phyloP scores from a whole-genome alignment of 2,113 vertebrate species.

The Chitala chitala region DNA sequence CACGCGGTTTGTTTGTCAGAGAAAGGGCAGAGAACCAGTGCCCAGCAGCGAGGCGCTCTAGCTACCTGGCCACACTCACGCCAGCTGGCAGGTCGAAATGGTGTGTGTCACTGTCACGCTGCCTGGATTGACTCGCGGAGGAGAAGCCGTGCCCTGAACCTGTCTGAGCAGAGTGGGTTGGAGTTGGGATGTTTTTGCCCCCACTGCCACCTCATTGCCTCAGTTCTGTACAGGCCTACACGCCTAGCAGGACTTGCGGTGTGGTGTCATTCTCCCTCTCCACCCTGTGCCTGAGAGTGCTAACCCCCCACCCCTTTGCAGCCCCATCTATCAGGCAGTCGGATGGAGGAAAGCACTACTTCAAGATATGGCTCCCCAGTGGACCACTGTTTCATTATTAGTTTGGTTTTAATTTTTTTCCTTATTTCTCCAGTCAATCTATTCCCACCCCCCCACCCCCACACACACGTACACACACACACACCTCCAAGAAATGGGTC shows the following conservation, averaged over 20 bases:
- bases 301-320: neutral
- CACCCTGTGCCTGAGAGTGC: neutral
- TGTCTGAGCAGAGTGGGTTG: too few species aligned
- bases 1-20: too few species aligned
- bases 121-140: too few species aligned
- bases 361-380: neutral
- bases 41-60: neutral
- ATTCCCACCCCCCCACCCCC: neutral
- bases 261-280: too few species aligned
- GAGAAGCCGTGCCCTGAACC: too few species aligned
- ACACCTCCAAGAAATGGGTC: neutral
- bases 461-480: neutral
- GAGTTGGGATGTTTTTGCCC: neutral
- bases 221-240: neutral
- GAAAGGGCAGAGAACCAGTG: neutral
- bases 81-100: too few species aligned
- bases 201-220: neutral
- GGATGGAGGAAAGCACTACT: neutral
- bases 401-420: neutral
- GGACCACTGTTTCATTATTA: constrained; percentile 9
- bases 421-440: neutral
- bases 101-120: too few species aligned
- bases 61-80: too few species aligned
- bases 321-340: neutral
- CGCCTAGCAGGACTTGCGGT: neutral